Base-by-base conservation (phyloP, 2,888 invertebrate genomes). In the Tenthredo distinguenda region DNA sequence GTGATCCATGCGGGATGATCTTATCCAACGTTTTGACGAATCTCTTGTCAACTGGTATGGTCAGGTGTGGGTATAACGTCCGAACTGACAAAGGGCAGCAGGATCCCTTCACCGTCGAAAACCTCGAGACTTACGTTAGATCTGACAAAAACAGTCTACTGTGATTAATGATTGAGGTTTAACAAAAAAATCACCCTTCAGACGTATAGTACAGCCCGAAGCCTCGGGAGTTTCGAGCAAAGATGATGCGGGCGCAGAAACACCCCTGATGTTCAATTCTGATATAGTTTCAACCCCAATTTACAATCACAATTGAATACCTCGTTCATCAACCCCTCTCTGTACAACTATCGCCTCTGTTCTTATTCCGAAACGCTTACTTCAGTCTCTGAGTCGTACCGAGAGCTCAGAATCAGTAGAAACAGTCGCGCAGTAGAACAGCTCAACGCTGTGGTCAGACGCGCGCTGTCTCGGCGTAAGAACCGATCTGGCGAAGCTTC, bases 101-200 rank as follows among this genome's bases (percentile, higher is more conserved):
- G 37, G 15, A 62, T 62, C n/a, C 37, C 31, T 47, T 50, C 37
- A n/a, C 37, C 34, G 34, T n/a, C 74, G 31, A 37, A 50, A 31
- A 31, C 68, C 68, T 26, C 34, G 18, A 68, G 34, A 68, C 68
- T 34, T 68, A 71, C 68, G 65, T 5, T 26, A 34, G 40, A 37
- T 55, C 26, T 74, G 40, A 58, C 84, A 84, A 84, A 84, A 84
- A 84, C 84, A 84, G 37, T 18, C 72, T 15, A 15, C 72, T 15
- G 58, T 84, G 84, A 84, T 84, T 84, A 84, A 84, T 72, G 84
- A 74, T 74, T 74, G 72, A 74, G 37, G 40, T 74, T 50, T 55
- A 55, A 12, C 10, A 72, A 84, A 84, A 84, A 84, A 58, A 74
- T 58, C 12, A 84, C 34, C 84, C 84, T 84, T 37, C 84, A 43